phyloP scores from a whole-genome alignment of 2,888 invertebrate genomes.

The Pristionchus mayeri region DNA sequence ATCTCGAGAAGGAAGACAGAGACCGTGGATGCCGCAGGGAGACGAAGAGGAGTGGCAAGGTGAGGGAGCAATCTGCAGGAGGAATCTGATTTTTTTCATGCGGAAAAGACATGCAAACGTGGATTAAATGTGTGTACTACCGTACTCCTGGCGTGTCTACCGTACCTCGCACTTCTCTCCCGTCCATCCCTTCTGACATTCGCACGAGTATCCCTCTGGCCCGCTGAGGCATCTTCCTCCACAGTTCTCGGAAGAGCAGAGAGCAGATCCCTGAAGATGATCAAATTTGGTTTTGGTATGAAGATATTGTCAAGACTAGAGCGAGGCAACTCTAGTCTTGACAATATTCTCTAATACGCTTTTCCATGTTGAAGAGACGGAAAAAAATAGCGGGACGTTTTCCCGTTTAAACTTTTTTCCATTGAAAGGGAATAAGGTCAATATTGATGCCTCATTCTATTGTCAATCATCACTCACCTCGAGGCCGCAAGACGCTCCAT shows the following conservation, averaged over 20 bases:
- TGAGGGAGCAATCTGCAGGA: slow-evolving; percentile 3
- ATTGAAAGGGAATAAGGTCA: slow-evolving; percentile 57
- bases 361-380: no score
- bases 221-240: not conserved
- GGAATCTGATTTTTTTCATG: not conserved
- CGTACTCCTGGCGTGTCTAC: slow-evolving; percentile 12
- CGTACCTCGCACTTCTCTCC: slow-evolving; percentile 64
- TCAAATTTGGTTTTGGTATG: no score
- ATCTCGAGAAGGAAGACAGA: not conserved
- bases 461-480: not conserved
- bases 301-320: no score
- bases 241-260: not conserved
- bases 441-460: slow-evolving; percentile 48
- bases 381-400: no score
- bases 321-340: no score
- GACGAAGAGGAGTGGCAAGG: slow-evolving; percentile 19
- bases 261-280: not conserved
- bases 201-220: slow-evolving; percentile 57
- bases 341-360: no score
- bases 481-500: slow-evolving; percentile 25
- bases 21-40: slow-evolving; percentile 36
- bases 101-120: not conserved
- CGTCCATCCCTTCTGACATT: slow-evolving; percentile 61
- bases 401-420: slow-evolving; percentile 54
- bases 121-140: no score